phyloP scores from a whole-genome alignment of 2,888 invertebrate species.

The Orthosia gracilis region DNA sequence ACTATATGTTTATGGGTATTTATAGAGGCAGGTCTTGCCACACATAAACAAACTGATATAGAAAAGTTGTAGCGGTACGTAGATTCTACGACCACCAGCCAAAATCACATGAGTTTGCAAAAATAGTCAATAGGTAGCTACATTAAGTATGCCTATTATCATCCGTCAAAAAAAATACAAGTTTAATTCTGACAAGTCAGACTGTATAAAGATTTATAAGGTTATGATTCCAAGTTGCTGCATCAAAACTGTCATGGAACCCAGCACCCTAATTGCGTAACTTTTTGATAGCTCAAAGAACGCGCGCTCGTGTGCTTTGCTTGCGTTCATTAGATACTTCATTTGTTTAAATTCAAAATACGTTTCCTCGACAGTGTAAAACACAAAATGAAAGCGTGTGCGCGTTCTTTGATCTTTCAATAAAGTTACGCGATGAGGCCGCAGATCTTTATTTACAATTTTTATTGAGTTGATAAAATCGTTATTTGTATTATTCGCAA shows the following conservation, averaged over 20 bases:
- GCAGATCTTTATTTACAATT: too few relatives aligned
- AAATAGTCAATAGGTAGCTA: not conserved
- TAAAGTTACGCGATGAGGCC: too few relatives aligned
- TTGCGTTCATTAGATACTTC: too few relatives aligned
- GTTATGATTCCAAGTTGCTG: not conserved
- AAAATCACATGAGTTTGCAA: conserved; percentile 9
- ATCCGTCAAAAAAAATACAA: too few relatives aligned
- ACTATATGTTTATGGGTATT: not conserved
- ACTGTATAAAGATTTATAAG: not conserved
- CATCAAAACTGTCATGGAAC: too few relatives aligned
- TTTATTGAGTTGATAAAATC: not conserved
- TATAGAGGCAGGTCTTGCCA: not conserved
- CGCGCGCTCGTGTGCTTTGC: too few relatives aligned
- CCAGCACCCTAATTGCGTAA: too few relatives aligned
- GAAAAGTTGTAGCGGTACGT: not conserved
- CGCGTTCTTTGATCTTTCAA: too few relatives aligned
- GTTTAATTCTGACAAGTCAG: not conserved
- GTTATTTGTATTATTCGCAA: not conserved
- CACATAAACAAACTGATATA: not conserved
- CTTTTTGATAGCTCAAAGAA: too few relatives aligned
- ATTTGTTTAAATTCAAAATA: too few relatives aligned
- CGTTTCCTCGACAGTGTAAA: too few relatives aligned
- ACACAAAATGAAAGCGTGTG: too few relatives aligned
- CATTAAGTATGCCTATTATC: not conserved
- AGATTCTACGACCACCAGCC: not conserved